Evolutionary conservation across 2,113 vertebrate species (phyloP).

Genomic region (Hippocampus zosterae): DNA sequence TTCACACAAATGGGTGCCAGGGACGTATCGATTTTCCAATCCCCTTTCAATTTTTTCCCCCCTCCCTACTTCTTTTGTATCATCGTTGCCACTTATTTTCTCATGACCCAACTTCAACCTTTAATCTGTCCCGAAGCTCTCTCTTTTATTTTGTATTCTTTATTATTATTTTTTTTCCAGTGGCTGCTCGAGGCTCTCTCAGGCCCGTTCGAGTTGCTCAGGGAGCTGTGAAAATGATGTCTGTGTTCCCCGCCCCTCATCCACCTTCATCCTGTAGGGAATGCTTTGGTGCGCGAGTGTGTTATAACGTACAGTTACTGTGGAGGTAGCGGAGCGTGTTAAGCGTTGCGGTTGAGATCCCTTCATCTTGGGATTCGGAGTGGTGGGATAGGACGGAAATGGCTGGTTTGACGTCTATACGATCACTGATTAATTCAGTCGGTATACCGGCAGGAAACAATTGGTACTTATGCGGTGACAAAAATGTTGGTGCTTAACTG

Average conservation of each 20-base stretch:
- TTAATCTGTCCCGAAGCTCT: constrained; percentile 12
- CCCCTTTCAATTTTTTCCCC: background rate
- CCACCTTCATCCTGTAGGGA: constrained; percentile 46
- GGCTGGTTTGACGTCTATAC: constrained; percentile 12
- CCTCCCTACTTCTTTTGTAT: constrained; percentile 10
- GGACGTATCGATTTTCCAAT: background rate
- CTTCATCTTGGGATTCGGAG: constrained; percentile 42
- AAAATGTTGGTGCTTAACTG: too few species aligned
- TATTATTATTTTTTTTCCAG: constrained; percentile 23
- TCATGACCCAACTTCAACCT: constrained; percentile 19
- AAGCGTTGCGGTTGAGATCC: constrained; percentile 40
- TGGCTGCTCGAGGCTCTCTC: constrained; percentile 40
- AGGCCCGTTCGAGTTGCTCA: constrained; percentile 58
- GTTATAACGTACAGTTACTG: constrained; percentile 26
- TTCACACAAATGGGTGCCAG: background rate
- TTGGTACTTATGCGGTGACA: too few species aligned
- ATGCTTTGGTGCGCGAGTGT: constrained; percentile 12
- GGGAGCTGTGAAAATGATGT: constrained; percentile 63
- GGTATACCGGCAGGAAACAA: background rate
- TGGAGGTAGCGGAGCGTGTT: constrained; percentile 50
- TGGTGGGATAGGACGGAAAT: constrained; percentile 24
- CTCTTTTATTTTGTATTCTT: constrained; percentile 26
- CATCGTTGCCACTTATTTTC: constrained; percentile 33
- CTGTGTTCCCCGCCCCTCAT: constrained; percentile 39
- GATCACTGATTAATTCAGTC: background rate